Percentiles rank a stretch among this genome's conserved stretches.
These are phyloP conservation scores for Notarius quadriscutis DNA, from an alignment of 2,113 vertebrate genomes.

Conservation along the genomic window DNA sequence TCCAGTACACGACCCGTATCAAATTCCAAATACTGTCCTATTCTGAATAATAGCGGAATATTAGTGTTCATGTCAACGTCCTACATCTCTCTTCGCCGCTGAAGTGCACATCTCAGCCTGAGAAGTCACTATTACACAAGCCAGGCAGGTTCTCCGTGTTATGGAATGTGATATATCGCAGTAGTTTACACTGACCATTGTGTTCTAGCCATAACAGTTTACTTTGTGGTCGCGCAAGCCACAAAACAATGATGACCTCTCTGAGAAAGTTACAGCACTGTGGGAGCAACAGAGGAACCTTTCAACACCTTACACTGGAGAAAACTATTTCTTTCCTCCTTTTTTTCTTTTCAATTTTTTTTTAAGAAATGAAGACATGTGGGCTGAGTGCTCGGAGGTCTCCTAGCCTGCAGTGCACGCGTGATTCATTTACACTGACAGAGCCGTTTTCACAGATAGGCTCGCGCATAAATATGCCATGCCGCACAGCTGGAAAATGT, in stretches of 20 bases:
- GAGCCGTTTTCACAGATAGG: slow-evolving; percentile 67
- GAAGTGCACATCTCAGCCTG: neutral
- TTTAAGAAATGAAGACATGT: slow-evolving; percentile 20
- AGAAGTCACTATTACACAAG: neutral
- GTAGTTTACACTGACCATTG: slow-evolving; percentile 41
- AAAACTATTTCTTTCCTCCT: slow-evolving; percentile 4
- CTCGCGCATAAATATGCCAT: slow-evolving; percentile 71
- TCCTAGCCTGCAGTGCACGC: slow-evolving; percentile 55
- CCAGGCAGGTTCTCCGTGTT: neutral
- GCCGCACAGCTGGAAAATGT: slow-evolving; percentile 71
- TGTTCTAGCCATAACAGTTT: slow-evolving; percentile 44
- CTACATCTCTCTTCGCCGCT: neutral
- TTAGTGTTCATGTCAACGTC: too few relatives aligned
- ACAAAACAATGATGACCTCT: slow-evolving; percentile 42
- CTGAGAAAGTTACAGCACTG: slow-evolving; percentile 21
- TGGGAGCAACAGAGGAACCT: slow-evolving; percentile 18
- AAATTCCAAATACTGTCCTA: too few relatives aligned
- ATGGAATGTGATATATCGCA: slow-evolving; percentile 34
- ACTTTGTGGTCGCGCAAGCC: slow-evolving; percentile 25
- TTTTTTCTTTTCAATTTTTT: slow-evolving; percentile 4
- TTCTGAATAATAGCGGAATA: too few relatives aligned
- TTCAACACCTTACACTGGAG: slow-evolving; percentile 22
- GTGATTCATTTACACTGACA: slow-evolving; percentile 71
- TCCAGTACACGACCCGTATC: too few relatives aligned
- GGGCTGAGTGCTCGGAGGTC: slow-evolving; percentile 56